These are phyloP conservation scores for Alviniconcha strummeri DNA, from an alignment of 2,888 invertebrate species.

Conservation along the genomic window DNA sequence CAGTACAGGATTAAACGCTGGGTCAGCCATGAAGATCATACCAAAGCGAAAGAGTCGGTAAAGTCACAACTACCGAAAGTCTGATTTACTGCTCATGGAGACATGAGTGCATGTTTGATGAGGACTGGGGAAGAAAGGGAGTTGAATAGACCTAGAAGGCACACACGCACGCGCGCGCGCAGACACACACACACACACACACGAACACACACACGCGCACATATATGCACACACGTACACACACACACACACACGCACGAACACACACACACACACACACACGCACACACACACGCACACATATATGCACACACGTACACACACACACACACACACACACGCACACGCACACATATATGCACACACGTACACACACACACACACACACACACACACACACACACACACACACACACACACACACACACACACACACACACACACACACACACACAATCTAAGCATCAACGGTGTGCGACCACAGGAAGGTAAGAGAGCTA, in stretches of 20 bases:
- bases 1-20: too few species aligned
- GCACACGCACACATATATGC: neutral
- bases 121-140: too few species aligned
- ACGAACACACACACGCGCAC: constrained; percentile 10
- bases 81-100: too few species aligned
- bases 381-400: constrained; percentile 13
- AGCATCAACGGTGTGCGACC: too few species aligned
- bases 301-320: constrained; percentile 15
- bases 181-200: constrained; percentile 15
- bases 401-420: constrained; percentile 24
- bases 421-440: constrained; percentile 26
- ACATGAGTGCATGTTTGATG: too few species aligned
- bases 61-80: too few species aligned
- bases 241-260: constrained; percentile 5
- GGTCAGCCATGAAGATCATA: too few species aligned
- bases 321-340: constrained; percentile 24
- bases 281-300: neutral
- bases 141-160: too few species aligned
- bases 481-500: too few species aligned
- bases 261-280: neutral
- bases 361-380: constrained; percentile 10
- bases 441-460: neutral
- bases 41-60: too few species aligned
- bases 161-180: constrained; percentile 4
- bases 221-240: constrained; percentile 3